These are phyloP conservation scores for Suillia variegata DNA, from an alignment of 2,888 invertebrate genomes.

Conservation along the genomic window DNA sequence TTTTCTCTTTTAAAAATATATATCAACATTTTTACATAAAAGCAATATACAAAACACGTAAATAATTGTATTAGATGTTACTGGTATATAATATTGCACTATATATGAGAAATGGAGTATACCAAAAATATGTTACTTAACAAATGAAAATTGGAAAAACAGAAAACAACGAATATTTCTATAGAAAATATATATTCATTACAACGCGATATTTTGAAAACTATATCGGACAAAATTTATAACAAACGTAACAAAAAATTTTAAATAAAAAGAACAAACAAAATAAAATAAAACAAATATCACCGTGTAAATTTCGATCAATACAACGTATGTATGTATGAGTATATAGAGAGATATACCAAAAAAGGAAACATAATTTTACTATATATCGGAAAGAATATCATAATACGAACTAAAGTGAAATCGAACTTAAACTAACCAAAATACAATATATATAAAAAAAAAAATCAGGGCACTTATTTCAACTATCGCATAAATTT, in stretches of 20 bases:
- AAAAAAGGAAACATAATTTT: too few relatives aligned
- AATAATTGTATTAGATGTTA: neutral
- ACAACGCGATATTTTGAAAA: neutral
- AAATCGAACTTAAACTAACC: too few relatives aligned
- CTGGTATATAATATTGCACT: conserved; percentile 16
- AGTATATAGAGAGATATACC: too few relatives aligned
- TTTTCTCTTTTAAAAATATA: too few relatives aligned
- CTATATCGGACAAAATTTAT: neutral
- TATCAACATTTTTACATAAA: conserved; percentile 12
- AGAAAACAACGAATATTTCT: conserved; percentile 1
- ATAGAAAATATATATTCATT: neutral
- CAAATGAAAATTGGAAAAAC: conserved; percentile 13
- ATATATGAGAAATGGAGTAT: conserved; percentile 15
- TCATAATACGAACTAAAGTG: too few relatives aligned
- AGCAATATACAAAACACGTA: conserved; percentile 13
- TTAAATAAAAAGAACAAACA: too few relatives aligned
- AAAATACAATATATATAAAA: too few relatives aligned
- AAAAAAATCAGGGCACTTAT: too few relatives aligned
- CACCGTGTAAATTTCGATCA: too few relatives aligned
- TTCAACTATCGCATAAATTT: too few relatives aligned
- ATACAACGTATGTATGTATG: too few relatives aligned
- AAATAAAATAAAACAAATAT: neutral
- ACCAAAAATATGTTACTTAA: conserved; percentile 6
- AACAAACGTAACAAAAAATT: neutral
- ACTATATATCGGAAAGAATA: too few relatives aligned